Base-by-base conservation (phyloP, 1,140 invertebrate species). In the Maniola jurtina region DNA sequence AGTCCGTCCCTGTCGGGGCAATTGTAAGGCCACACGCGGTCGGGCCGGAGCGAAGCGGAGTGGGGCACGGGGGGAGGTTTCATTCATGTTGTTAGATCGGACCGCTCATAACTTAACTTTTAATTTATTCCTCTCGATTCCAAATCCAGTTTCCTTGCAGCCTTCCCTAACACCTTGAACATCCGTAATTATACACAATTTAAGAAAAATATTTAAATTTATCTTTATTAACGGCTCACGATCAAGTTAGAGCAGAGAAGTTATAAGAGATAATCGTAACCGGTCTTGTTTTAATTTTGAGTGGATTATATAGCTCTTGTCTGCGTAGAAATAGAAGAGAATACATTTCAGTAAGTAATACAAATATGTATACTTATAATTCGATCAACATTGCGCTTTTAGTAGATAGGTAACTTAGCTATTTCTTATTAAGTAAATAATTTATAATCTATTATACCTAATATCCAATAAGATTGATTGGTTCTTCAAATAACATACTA, bases 11-110 rank as follows among this genome's bases (percentile, higher is more conserved):
- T 88, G 87, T 71, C 66, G 58, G 52, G 76, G 75, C 80, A 71
- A 66, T 81, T 81, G 83, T 80, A 77, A 84, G 85, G 85, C 88
- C 88, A 90, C 88, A 90, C 88, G 88, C 88, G 87, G 80, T 73
- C 81, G 76, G 64, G 54, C 58, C 66, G 74, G 54, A 35, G 14
- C 8, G 56, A 16, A 52, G 62, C 70, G 55, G 60, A 38, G 62
- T 33, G 69, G 68, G 67, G 56, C 15, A 72, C 64, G 68, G 77
- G 48, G 77, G 75, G 77, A 69, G 58, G 83, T 80, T 88, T 90
- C 88, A 90, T 90, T 90, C 88, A 90, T 90, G 88, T 90, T 84
- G 86, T 90, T 88, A 89, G 88, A 89, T 82, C 78, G 77, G 80
- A 60, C 84, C 80, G 81, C 85, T 88, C 88, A 90, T 90, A 90